phyloP scores from a whole-genome alignment of 92 coral and sea anemone species.

The Scolanthus callimorphus region DNA sequence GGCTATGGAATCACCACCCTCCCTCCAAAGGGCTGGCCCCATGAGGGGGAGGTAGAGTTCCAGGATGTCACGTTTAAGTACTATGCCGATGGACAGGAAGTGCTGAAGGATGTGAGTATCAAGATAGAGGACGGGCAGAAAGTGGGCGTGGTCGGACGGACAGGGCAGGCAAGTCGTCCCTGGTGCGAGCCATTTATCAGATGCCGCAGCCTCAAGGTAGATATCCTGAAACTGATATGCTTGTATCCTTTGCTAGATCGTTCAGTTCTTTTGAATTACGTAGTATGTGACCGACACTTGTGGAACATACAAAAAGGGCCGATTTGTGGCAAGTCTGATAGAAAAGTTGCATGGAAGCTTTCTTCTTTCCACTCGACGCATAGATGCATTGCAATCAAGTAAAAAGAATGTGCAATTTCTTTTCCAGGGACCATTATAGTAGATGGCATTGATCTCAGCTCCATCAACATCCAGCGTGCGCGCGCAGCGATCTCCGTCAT shows the following conservation, averaged over 20 bases:
- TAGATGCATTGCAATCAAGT: no score
- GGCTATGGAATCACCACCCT: slow-evolving; percentile 30
- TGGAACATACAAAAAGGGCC: no score
- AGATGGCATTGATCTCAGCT: slow-evolving; percentile 22
- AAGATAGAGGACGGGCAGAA: slow-evolving; percentile 19
- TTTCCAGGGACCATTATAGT: slow-evolving; percentile 21
- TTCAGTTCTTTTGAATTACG: no score
- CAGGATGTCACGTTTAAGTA: slow-evolving; percentile 23
- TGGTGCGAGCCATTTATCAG: slow-evolving; percentile 30
- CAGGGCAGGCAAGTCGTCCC: slow-evolving; percentile 40
- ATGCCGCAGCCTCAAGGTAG: slow-evolving; percentile 40
- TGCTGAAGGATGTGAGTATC: slow-evolving; percentile 11
- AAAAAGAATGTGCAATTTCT: no score
- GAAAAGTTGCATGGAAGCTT: no score
- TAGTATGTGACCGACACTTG: no score
- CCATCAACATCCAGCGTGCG: slow-evolving; percentile 30
- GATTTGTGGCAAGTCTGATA: no score
- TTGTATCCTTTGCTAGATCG: no score
- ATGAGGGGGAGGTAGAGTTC: slow-evolving; percentile 12
- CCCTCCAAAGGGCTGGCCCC: slow-evolving; percentile 34
- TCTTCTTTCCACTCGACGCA: no score
- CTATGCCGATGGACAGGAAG: slow-evolving; percentile 31
- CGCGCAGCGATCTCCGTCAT: slow-evolving; percentile 38
- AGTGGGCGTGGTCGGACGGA: slow-evolving; percentile 34
- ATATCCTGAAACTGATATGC: no score